Evolutionary conservation across 2,797 vertebrate genomes (phyloP).

Genomic region (Lepilemur septentrionalis): DNA sequence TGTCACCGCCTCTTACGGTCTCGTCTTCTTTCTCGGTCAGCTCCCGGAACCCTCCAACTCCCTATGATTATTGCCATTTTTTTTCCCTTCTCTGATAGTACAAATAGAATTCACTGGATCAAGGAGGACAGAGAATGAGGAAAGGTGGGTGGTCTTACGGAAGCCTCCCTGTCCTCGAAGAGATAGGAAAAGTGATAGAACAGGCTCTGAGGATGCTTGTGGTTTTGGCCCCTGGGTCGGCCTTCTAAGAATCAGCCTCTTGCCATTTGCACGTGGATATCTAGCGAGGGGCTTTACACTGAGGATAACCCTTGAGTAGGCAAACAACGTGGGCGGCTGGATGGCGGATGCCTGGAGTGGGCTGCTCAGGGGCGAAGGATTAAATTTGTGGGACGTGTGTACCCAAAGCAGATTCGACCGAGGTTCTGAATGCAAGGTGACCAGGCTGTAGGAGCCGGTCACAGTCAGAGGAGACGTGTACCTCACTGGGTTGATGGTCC

Average conservation of each 20-base stretch:
- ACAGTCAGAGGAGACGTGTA: rapidly evolving
- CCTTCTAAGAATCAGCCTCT: neutral
- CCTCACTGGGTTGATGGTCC: conserved; percentile 1
- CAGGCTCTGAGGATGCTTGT: neutral
- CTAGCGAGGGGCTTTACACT: neutral
- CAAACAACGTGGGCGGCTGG: neutral
- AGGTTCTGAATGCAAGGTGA: neutral
- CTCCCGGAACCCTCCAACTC: neutral
- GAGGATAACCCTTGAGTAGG: neutral
- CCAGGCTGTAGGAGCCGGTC: neutral
- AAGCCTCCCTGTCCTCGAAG: neutral
- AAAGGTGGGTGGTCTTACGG: neutral
- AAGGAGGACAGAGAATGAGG: neutral
- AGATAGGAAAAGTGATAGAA: neutral
- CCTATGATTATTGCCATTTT: neutral
- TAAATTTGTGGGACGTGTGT: neutral
- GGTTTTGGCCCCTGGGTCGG: neutral
- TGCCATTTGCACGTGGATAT: neutral
- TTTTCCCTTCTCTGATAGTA: neutral
- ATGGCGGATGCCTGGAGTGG: neutral
- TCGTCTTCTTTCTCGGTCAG: neutral
- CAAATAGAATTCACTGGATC: neutral
- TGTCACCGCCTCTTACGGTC: neutral
- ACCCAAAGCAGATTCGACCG: neutral
- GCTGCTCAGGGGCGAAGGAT: neutral